phyloP scores from a whole-genome alignment of 2,113 vertebrate species.

The Panthera tigris region DNA sequence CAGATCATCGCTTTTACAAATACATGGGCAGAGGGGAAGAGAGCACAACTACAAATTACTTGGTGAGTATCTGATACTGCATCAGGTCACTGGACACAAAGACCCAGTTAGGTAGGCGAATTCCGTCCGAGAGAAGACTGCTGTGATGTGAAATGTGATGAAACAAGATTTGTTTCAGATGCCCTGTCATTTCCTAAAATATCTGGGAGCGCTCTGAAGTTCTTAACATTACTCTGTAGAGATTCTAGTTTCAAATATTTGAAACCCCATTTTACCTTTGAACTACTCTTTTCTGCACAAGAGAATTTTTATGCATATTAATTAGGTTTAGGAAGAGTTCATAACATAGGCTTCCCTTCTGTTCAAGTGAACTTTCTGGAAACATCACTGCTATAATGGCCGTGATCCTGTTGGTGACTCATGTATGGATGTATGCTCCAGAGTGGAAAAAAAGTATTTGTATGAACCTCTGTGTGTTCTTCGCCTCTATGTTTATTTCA shows the following conservation, averaged over 20 bases:
- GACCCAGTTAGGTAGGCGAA: not conserved
- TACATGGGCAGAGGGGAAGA: slow-evolving; percentile 97
- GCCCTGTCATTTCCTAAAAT: not conserved
- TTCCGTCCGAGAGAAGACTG: not conserved
- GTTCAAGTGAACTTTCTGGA: not conserved
- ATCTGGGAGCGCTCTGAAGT: not conserved
- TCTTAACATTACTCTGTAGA: not conserved
- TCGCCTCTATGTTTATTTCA: not conserved
- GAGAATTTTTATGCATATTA: not conserved
- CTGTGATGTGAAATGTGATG: not conserved
- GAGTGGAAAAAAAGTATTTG: not conserved
- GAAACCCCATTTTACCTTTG: not conserved
- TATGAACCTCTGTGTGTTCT: not conserved
- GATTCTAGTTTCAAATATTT: not conserved
- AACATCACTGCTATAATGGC: not conserved
- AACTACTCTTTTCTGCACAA: not conserved
- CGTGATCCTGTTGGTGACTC: not conserved
- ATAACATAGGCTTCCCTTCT: not conserved
- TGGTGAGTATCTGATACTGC: slow-evolving; percentile 84
- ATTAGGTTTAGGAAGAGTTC: not conserved
- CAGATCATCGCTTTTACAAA: slow-evolving; percentile 96
- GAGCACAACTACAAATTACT: slow-evolving; percentile 97
- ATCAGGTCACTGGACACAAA: not conserved
- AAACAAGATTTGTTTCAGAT: not conserved
- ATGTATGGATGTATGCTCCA: not conserved